phyloP scores from a whole-genome alignment of 2,888 invertebrate genomes.

The Limnephilus auricula region DNA sequence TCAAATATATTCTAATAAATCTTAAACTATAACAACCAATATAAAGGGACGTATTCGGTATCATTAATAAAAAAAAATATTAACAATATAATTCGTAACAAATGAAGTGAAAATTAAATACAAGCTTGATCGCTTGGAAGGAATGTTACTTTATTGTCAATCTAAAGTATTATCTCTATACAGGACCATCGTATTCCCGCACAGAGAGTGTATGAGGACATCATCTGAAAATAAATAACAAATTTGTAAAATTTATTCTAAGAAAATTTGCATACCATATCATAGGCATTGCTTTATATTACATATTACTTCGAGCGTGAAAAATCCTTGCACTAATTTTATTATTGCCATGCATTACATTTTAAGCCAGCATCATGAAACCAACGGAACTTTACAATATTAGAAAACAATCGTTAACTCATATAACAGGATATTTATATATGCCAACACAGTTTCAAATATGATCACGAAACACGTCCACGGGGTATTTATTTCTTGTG shows the following conservation, averaged over 20 bases:
- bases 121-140: not conserved
- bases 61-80: not conserved
- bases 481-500: too few species aligned
- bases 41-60: constrained; percentile 3
- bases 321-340: not conserved
- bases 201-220: constrained; percentile 19
- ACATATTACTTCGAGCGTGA: not conserved
- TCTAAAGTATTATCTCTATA: constrained; percentile 35
- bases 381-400: not conserved
- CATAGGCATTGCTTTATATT: not conserved
- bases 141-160: constrained; percentile 12
- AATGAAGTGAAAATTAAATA: not conserved
- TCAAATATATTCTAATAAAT: not conserved
- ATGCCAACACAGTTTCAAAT: too few species aligned
- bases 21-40: constrained; percentile 15
- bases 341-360: not conserved
- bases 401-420: not conserved
- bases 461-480: too few species aligned
- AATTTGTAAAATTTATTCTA: constrained; percentile 48
- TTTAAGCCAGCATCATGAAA: not conserved
- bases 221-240: constrained; percentile 28
- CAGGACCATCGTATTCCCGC: constrained; percentile 9
- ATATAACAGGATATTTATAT: too few species aligned
- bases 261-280: constrained; percentile 50
- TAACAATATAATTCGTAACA: not conserved